Conservation (phyloP, 2,113 vertebrate genomes). For the Pheucticus melanocephalus region DNA sequence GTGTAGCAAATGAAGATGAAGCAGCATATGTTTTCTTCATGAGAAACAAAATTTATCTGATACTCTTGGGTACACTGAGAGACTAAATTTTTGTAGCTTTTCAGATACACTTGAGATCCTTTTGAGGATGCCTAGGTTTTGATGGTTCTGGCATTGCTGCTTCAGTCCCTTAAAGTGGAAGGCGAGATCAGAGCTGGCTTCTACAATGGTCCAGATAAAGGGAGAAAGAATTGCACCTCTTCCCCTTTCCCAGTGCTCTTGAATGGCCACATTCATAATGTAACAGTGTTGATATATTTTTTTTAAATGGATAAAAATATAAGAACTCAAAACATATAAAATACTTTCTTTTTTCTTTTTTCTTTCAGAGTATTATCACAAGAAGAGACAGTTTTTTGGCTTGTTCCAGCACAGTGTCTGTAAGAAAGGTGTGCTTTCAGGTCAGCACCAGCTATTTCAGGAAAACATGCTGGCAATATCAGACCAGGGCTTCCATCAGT, state of each 20-base stretch:
- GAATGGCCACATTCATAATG: neutral
- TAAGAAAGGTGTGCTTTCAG: neutral
- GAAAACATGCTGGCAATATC: neutral
- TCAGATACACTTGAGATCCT: neutral
- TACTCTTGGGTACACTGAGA: neutral
- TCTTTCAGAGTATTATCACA: neutral
- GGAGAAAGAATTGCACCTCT: neutral
- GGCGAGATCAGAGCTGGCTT: neutral
- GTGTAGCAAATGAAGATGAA: neutral
- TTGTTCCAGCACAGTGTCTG: neutral
- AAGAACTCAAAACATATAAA: neutral
- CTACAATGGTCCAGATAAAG: neutral
- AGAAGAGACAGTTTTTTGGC: neutral
- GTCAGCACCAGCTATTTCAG: neutral
- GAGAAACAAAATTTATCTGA: neutral
- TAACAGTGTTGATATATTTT: neutral
- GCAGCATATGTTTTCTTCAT: neutral
- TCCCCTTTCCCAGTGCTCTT: neutral
- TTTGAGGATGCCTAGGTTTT: neutral
- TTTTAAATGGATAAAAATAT: neutral
- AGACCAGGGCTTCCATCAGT: neutral
- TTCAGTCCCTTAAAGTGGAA: rapidly evolving
- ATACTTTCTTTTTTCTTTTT: neutral
- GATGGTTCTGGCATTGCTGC: rapidly evolving
- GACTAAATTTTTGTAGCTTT: neutral